phyloP scores from a whole-genome alignment of 2,797 vertebrate species.

The Discoglossus pictus region DNA sequence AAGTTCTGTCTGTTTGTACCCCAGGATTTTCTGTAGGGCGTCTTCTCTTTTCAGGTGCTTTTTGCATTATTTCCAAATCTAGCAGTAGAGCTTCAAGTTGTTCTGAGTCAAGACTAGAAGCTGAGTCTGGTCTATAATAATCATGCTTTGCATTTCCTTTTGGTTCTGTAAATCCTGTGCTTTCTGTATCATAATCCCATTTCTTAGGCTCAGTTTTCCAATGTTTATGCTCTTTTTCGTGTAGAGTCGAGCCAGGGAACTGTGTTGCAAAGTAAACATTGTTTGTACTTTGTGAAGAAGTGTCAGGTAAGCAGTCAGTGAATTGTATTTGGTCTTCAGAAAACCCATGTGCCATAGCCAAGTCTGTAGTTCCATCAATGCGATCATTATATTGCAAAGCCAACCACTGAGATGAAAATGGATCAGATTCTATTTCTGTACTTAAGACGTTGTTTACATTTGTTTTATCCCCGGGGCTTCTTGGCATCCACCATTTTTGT shows the following conservation, averaged over 20 bases:
- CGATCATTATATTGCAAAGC: neutral
- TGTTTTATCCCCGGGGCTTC: neutral
- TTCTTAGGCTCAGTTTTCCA: neutral
- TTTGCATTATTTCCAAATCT: constrained; percentile 20
- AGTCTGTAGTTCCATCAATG: neutral
- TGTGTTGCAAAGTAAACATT: neutral
- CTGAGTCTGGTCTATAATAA: neutral
- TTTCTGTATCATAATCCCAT: constrained; percentile 4
- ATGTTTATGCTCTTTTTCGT: neutral
- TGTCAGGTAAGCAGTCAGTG: neutral
- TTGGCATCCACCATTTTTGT: neutral
- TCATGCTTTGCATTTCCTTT: neutral
- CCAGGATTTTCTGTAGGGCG: neutral
- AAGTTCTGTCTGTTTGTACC: neutral
- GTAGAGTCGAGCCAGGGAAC: neutral
- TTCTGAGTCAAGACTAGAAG: constrained; percentile 15
- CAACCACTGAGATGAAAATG: neutral
- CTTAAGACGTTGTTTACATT: neutral
- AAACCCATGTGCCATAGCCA: neutral
- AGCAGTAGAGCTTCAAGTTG: constrained; percentile 14
- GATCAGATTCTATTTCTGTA: neutral
- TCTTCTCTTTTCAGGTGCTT: constrained; percentile 28
- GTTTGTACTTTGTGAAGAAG: neutral
- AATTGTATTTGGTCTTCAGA: neutral
- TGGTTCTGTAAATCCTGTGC: neutral